These are phyloP conservation scores for Pipistrellus pipistrellus DNA, from an alignment of 2,797 vertebrate genomes.

Conservation along the genomic window DNA sequence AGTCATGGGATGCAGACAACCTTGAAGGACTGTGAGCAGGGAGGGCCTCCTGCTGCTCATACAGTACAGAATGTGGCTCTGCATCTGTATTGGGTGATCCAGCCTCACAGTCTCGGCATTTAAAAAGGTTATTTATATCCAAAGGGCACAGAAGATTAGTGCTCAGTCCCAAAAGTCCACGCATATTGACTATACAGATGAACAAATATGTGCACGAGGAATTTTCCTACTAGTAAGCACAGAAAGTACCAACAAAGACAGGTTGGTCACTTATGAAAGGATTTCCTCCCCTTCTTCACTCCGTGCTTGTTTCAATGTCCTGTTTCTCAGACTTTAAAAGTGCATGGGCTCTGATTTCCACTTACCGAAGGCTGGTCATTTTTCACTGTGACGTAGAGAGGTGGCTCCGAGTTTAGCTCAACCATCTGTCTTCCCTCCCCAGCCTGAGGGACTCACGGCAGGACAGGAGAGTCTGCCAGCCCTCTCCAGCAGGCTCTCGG, in stretches of 20 bases:
- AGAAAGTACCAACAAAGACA: conserved; percentile 23
- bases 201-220: neutral
- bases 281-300: neutral
- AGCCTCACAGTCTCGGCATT: conserved; percentile 18
- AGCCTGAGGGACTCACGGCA: conserved; percentile 77
- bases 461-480: conserved; percentile 60
- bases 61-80: neutral
- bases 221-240: neutral
- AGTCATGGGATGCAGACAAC: neutral
- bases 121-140: neutral
- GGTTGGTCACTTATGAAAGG: neutral
- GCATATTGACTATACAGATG: neutral
- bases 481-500: conserved; percentile 48
- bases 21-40: accelerated
- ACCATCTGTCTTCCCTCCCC: conserved; percentile 78
- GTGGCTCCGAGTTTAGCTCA: conserved; percentile 66
- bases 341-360: conserved; percentile 50
- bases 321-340: conserved; percentile 63
- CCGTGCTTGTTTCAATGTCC: conserved; percentile 54
- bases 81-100: neutral
- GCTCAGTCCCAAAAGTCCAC: neutral
- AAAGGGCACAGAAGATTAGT: conserved; percentile 18
- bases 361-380: conserved; percentile 73
- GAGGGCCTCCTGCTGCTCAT: neutral
- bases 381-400: conserved; percentile 66